These are phyloP conservation scores for Anagyrus pseudococci DNA, from an alignment of 2,888 invertebrate genomes.

Conservation along the genomic window DNA sequence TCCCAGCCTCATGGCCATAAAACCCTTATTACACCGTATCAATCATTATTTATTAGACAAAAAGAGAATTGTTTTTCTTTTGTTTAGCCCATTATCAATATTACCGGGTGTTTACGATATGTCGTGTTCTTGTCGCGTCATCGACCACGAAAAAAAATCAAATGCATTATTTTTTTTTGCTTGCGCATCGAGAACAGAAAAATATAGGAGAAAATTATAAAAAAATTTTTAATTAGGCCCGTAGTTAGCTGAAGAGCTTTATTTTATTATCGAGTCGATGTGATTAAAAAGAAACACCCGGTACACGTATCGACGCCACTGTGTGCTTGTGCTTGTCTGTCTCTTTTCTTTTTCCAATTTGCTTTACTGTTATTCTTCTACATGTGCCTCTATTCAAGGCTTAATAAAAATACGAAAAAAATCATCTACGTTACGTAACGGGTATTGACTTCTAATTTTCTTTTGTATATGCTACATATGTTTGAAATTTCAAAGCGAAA, in stretches of 20 bases:
- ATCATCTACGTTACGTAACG: slow-evolving; percentile 24
- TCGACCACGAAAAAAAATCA: too few relatives aligned
- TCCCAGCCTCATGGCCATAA: slow-evolving; percentile 60
- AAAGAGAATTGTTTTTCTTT: too few relatives aligned
- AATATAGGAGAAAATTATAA: too few relatives aligned
- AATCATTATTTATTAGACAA: slow-evolving; percentile 31
- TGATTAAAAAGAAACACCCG: slow-evolving; percentile 55
- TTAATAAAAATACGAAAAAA: slow-evolving; percentile 19
- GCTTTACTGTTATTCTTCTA: slow-evolving; percentile 19
- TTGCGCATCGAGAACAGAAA: neutral
- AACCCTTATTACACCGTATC: slow-evolving; percentile 41
- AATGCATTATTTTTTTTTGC: too few relatives aligned
- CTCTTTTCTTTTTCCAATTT: slow-evolving; percentile 45
- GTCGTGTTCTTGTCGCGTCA: slow-evolving; percentile 32
- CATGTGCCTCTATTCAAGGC: slow-evolving; percentile 24
- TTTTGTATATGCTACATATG: too few relatives aligned
- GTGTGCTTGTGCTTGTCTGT: slow-evolving; percentile 62
- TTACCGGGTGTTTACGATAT: slow-evolving; percentile 60
- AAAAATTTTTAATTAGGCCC: too few relatives aligned
- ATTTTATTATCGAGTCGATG: too few relatives aligned
- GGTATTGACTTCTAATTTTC: slow-evolving; percentile 14
- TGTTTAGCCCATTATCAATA: slow-evolving; percentile 57
- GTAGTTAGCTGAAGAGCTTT: too few relatives aligned
- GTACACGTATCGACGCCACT: slow-evolving; percentile 58
- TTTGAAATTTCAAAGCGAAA: slow-evolving; percentile 23